Evolutionary conservation across 2,797 vertebrate genomes (phyloP).

Genomic region (Sebastes ruberrimus): DNA sequence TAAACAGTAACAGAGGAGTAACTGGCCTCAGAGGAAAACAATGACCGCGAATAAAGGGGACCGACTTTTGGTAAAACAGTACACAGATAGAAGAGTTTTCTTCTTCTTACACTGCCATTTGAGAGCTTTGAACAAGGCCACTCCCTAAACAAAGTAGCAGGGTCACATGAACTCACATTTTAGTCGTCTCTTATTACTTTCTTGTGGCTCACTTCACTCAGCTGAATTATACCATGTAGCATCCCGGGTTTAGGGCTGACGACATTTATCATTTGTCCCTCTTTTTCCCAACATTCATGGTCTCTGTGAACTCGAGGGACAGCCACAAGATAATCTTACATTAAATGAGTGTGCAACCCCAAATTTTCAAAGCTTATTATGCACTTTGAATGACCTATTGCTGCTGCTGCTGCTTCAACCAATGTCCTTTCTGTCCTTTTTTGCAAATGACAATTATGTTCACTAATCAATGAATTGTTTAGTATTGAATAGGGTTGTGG

Average conservation of each 20-base stretch:
- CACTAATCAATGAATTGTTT: background rate
- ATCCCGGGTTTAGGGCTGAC: background rate
- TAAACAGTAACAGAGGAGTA: background rate
- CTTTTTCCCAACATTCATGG: background rate
- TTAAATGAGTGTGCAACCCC: background rate
- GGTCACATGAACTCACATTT: background rate
- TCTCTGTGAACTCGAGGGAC: background rate
- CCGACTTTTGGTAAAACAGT: background rate
- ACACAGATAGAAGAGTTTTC: background rate
- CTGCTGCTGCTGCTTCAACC: background rate
- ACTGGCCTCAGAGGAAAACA: background rate
- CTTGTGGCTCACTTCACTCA: background rate
- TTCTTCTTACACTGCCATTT: constrained; percentile 10
- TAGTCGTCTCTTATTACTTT: background rate
- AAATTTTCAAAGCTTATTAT: background rate
- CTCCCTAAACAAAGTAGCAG: constrained; percentile 18
- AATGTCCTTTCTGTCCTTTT: background rate
- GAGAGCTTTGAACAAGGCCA: background rate
- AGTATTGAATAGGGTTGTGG: background rate
- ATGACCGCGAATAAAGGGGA: background rate
- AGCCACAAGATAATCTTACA: background rate
- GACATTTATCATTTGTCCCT: constrained; percentile 22
- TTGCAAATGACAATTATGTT: background rate
- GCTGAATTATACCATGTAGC: background rate
- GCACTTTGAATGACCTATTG: background rate